Conservation (phyloP, 2,797 vertebrate genomes). For the Rallus crepitans region DNA sequence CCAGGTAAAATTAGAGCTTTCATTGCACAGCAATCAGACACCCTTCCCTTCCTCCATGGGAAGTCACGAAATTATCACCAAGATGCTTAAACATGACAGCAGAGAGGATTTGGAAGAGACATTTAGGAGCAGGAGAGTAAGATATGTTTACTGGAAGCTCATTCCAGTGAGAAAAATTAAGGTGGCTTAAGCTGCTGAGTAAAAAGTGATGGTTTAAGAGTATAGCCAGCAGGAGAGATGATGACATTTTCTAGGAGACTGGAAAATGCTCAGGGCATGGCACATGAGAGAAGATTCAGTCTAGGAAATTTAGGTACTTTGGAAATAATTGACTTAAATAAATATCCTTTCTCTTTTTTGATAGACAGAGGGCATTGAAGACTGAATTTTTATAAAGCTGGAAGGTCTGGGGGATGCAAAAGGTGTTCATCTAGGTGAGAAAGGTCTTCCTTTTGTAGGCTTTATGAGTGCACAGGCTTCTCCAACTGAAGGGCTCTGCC, state of each 20-base stretch:
- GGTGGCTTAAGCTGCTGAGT: neutral
- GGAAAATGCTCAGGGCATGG: neutral
- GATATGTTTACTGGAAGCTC: neutral
- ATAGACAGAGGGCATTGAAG: constrained; percentile 1
- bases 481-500: neutral
- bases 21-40: neutral
- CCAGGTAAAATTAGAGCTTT: constrained; percentile 20
- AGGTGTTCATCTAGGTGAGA: neutral
- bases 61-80: constrained; percentile 14
- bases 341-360: neutral
- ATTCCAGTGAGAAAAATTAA: neutral
- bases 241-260: neutral
- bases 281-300: neutral
- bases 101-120: constrained; percentile 23
- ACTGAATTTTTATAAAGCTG: neutral
- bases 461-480: neutral
- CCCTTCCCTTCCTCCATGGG: neutral
- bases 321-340: neutral
- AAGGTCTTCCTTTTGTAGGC: neutral
- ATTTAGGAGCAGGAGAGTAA: neutral
- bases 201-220: neutral
- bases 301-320: neutral
- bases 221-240: neutral
- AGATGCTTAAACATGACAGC: neutral
- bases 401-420: neutral